Conservation (phyloP, 2,888 invertebrate species). For the Clepsis dumicolana region DNA sequence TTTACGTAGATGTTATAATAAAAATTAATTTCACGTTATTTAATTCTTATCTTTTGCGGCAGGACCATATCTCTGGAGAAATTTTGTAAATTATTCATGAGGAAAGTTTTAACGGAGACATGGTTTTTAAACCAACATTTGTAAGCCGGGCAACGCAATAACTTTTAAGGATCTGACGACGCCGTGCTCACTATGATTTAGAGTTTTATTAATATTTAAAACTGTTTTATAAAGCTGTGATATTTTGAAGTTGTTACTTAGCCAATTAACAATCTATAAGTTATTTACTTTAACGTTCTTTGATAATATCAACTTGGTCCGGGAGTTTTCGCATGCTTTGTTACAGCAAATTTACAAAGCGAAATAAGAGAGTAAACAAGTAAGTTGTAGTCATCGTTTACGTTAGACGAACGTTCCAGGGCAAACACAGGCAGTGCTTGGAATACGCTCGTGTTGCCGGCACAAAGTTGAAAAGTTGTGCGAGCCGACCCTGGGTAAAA, state of each 20-base stretch:
- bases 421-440: conserved; percentile 61
- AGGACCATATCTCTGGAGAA: conserved; percentile 83
- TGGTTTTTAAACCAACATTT: conserved; percentile 84
- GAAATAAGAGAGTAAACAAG: conserved; percentile 73
- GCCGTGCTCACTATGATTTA: conserved; percentile 16
- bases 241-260: conserved; percentile 26
- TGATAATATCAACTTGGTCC: conserved; percentile 55
- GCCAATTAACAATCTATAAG: conserved; percentile 46
- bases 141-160: conserved; percentile 74
- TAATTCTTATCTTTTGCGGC: conserved; percentile 81
- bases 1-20: conserved; percentile 77
- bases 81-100: conserved; percentile 85
- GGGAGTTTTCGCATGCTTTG: conserved; percentile 62
- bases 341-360: conserved; percentile 68
- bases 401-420: conserved; percentile 66
- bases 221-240: not conserved
- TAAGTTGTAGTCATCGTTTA: conserved; percentile 71
- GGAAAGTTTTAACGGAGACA: conserved; percentile 83
- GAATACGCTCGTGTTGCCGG: conserved; percentile 63
- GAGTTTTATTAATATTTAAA: conserved; percentile 11
- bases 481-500: conserved; percentile 48
- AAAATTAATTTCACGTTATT: conserved; percentile 81
- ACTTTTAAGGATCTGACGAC: conserved; percentile 60
- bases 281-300: conserved; percentile 53
- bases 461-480: conserved; percentile 67